A percentile compares a stretch with the other conserved stretches of the same genome.
phyloP scores from a whole-genome alignment of 1,140 invertebrate species.

The Leptinotarsa undecemlineata region DNA sequence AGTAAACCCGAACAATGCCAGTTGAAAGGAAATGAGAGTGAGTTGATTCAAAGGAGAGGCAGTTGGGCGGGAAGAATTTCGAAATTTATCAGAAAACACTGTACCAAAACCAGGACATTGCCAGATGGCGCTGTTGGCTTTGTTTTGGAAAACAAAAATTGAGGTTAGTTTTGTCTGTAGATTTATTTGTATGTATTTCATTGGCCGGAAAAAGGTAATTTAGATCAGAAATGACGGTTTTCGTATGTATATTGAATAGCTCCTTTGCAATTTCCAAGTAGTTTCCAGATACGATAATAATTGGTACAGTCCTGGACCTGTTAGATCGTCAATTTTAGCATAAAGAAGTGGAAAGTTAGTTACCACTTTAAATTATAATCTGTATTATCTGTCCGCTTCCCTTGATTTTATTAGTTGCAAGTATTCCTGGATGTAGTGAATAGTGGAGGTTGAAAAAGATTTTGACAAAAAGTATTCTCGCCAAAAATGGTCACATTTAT shows the following conservation, averaged over 20 bases:
- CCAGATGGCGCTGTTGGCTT: neutral
- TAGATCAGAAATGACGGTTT: neutral
- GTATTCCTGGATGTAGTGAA: no score
- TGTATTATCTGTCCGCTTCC: no score
- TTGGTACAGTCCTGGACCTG: neutral
- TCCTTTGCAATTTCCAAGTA: neutral
- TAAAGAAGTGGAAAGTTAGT: neutral
- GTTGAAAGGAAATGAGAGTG: slow-evolving; percentile 15
- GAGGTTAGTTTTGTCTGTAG: slow-evolving; percentile 31
- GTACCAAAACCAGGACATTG: slow-evolving; percentile 27
- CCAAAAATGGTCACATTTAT: no score
- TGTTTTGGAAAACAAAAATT: slow-evolving; percentile 29
- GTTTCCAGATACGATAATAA: neutral
- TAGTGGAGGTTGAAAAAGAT: no score
- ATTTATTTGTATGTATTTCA: slow-evolving; percentile 11
- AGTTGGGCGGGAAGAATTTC: slow-evolving; percentile 45
- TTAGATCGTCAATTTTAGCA: neutral
- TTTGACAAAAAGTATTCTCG: no score
- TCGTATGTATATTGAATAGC: neutral
- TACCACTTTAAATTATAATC: no score
- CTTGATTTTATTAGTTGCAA: no score
- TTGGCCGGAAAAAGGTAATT: neutral
- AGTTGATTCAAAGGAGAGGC: slow-evolving; percentile 19
- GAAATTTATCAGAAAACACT: slow-evolving; percentile 43
- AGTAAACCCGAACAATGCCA: neutral